Evolutionary conservation across 2,888 invertebrate species (phyloP), one percentile per base, ranked within the genome.

Genomic region (Conops quadrifasciatus): DNA sequence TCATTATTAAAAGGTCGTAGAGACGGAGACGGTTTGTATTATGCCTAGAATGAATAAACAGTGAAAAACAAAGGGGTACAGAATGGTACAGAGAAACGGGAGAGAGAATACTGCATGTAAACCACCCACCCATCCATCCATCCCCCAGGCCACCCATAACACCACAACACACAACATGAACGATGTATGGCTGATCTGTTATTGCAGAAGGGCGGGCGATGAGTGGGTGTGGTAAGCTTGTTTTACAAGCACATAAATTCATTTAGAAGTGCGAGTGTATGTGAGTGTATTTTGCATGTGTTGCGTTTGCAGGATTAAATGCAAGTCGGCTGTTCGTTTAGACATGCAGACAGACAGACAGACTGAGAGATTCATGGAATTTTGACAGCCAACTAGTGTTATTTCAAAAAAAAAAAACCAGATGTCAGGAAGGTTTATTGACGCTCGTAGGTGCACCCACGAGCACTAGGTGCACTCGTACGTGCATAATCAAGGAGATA

Each of bases 301-400:
- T 49, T 3, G 11, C 2, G 53, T 19, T 51, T 62, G 60, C 62
- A 63, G 47, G 43, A 69, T 51, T 69, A 24, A 69, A 70, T 28
- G 70, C 53, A 51, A 5, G 16, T 19, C 26, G 16, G 67, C 24
- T 58, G 28, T 5, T 66, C 60, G n/a, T 15, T 51, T 60, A 67
- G 60, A 67, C 67, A 36, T 15, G 62, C 60, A 67, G 60, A 67
- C 67, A 36, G 59, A n/a, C 64, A n/a, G n/a, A 36, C 36, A 36
- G 36, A 36, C 36, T 36, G 36, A 36, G 9, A 36, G 5, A 36
- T 36, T 36, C 36, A 4, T 36, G 36, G 9, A 21, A 21, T 64
- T 53, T 30, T 64, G 72, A 68, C 68, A 68, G 68, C 64, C 64
- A 72, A 65, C 71, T 45, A 66, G 53, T 71, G 71, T 71, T 71